A percentile compares a stretch with the other conserved stretches of the same genome.
These are phyloP conservation scores for Hypotaenidia philippensis DNA, from an alignment of 2,797 vertebrate species.

Conservation along the genomic window DNA sequence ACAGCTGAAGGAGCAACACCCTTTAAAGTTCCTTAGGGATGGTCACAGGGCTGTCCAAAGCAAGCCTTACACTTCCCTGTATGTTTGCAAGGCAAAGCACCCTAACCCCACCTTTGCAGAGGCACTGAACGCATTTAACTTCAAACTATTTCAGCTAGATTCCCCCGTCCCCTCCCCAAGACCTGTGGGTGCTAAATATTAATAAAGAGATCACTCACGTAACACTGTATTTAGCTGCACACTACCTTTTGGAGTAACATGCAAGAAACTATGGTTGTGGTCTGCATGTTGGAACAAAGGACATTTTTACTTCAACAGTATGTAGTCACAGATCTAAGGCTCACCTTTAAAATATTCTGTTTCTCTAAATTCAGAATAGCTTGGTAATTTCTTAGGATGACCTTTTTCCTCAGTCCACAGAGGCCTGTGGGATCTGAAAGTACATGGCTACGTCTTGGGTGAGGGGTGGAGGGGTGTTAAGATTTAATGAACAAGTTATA, in stretches of 20 bases:
- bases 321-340: background rate
- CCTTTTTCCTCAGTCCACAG: background rate
- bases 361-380: background rate
- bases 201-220: background rate
- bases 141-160: background rate
- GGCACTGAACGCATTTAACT: background rate
- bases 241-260: background rate
- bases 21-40: background rate
- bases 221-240: background rate
- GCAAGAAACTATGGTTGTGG: background rate
- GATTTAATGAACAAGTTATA: background rate
- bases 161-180: rapidly evolving
- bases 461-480: too few relatives aligned
- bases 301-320: background rate
- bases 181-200: background rate
- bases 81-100: background rate
- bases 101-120: background rate
- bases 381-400: background rate
- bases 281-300: background rate
- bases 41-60: background rate
- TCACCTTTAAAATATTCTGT: background rate
- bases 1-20: background rate
- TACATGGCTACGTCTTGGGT: rapidly evolving
- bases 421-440: background rate
- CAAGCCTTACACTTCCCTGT: background rate